Base-by-base conservation (phyloP, 2,888 invertebrate species). In the Pristionchus fissidentatus region DNA sequence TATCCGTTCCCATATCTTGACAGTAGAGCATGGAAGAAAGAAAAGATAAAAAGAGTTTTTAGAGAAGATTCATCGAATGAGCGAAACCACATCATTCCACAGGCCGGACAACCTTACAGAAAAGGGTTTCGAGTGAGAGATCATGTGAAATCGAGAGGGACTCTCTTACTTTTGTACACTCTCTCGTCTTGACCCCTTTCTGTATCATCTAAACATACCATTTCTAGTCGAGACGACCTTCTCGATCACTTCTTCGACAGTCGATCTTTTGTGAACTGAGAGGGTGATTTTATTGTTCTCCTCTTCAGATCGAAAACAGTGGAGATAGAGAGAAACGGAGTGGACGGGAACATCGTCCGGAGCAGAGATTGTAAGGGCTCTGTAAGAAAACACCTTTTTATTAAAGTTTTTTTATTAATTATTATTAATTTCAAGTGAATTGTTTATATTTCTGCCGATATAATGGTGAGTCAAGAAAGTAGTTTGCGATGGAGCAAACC, bases 211-310 rank as follows among this genome's bases (percentile, higher is more conserved):
- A 35, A 46, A 77, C 77, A 4, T 7, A 84, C 85, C 85, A 62
- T 84, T 55, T 81, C 82, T 79, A 19, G 52, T 55, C n/a, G 52
- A 52, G n/a, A 85, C 32, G 29, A 97, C 96, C 93, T 96, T 96
- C 89, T 95, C 95, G 85, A 97, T 96, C 91, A 97, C 96, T 94
- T 97, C 97, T 90, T 96, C 96, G 0, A 96, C 96, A 89, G 96
- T 96, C 85, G 96, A 96, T 93, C 96, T 96, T 93, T 96, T 97
- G 88, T 96, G 96, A 84, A 96, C 96, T 93, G 97, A 96, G 89
- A 97, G 96, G 84, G 96, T 96, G 87, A 97, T 94, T 35, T 62
- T 62, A 87, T 96, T 96, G 94, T 97, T 96, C 94, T 96, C 88
- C 13, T 86, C 87, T 46, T 90, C 90, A 15, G 92, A 91, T 81